These are phyloP conservation scores for Cherax destructor DNA, from an alignment of 1,140 invertebrate species.

Conservation along the genomic window DNA sequence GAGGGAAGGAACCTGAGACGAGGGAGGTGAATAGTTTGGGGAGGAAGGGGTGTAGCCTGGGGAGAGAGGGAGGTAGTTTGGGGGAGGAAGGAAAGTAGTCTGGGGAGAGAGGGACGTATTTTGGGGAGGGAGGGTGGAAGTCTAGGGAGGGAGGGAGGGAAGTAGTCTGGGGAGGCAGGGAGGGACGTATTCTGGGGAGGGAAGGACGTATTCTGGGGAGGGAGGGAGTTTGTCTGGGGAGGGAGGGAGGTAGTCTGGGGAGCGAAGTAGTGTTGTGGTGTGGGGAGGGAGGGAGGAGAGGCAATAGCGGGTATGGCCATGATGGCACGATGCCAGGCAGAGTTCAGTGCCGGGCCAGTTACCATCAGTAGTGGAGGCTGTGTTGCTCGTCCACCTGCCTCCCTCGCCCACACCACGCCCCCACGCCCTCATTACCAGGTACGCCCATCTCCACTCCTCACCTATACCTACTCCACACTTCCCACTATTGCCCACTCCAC, in stretches of 20 bases:
- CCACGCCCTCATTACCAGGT: conserved; percentile 13
- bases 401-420: conserved; percentile 15
- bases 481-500: background rate
- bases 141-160: background rate
- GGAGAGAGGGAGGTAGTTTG: background rate
- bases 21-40: background rate
- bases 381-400: background rate
- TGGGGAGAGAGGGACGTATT: background rate
- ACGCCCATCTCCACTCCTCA: background rate
- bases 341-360: conserved; percentile 33
- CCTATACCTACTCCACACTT: background rate
- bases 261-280: background rate
- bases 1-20: background rate
- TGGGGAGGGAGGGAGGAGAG: background rate
- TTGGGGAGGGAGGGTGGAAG: background rate
- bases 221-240: background rate
- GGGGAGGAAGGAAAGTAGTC: background rate
- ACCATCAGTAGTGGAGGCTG: background rate
- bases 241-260: background rate
- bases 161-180: background rate
- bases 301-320: no score
- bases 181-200: background rate
- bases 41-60: background rate
- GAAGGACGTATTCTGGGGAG: background rate
- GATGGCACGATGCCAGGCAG: conserved; percentile 16